Evolutionary conservation across 2,113 vertebrate species (phyloP), one percentile per base, ranked within the genome.

Genomic region (Otocyon megalotis): DNA sequence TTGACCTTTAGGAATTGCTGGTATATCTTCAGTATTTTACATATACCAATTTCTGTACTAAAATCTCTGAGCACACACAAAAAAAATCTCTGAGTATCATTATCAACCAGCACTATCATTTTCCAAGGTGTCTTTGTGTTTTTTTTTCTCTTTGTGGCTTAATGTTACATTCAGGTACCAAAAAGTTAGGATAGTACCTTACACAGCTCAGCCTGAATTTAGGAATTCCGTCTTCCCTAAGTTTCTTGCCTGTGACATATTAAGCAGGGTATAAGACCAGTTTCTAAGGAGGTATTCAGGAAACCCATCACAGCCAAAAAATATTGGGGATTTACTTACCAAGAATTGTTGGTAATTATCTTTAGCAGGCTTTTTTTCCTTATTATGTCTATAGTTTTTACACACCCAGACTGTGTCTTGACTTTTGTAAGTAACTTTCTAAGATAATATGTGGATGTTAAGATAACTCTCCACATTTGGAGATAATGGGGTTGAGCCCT

Each of bases 1-100:
- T 86, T 96, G 8, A 83, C n/a, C 62, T 80, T 95, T 92, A 67
- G 50, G 74, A 93, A 95, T 87, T 58, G 10, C 58, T 72, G 48
- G 8, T 67, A 77, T 9, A 88, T 16, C 37, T 88, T 91, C 13
- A 62, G n/a, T 63, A 37, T 94, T 82, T 86, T 82, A 92, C 1
- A 50, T 15, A 35, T 9, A 79, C 16, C 43, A 60, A 77, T 94
- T 62, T 81, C 50, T 84, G 58, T 58, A 62, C 50, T 82, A 65
- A 56, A 77, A 48, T 48, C 67, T 69, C 24, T 43, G 43, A 43
- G 43, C 43, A 43, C 43, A 43, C 6, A 43, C 6, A 43, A 43
- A 69, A 69, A 7, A 43, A 35, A 35, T 69, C 67, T 63, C 65
- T 60, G 32, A 53, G 20, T 22, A 48, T 90, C 14, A 74, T 69